Evolutionary conservation across 2,113 vertebrate genomes (phyloP).

Genomic region (Nycticebus coucang): DNA sequence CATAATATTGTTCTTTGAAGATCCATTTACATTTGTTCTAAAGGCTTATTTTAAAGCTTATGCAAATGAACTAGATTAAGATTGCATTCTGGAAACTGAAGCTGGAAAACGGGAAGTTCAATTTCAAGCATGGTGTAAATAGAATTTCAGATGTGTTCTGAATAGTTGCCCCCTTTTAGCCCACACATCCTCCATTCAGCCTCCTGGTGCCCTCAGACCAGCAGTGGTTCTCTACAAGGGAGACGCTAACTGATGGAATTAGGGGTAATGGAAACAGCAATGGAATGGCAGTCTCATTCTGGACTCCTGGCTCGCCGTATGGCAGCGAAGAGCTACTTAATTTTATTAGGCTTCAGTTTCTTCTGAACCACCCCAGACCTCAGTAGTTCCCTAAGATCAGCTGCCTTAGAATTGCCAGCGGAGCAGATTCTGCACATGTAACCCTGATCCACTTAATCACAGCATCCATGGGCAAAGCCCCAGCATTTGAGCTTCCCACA

Average conservation of each 20-base stretch:
- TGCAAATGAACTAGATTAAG: slow-evolving; percentile 81
- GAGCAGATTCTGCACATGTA: not conserved
- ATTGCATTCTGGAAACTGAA: slow-evolving; percentile 77
- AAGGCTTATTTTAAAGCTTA: slow-evolving; percentile 83
- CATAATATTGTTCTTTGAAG: slow-evolving; percentile 83
- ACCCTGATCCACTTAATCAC: not conserved
- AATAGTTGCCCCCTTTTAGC: slow-evolving; percentile 52
- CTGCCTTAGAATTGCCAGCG: not conserved
- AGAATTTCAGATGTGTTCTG: slow-evolving; percentile 69
- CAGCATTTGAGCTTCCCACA: not conserved
- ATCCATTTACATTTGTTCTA: slow-evolving; percentile 83
- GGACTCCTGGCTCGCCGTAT: not conserved
- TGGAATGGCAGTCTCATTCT: not conserved
- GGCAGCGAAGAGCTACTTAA: not conserved
- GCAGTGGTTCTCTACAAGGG: not conserved
- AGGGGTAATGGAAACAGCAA: not conserved
- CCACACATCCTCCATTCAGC: slow-evolving; percentile 13
- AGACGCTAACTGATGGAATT: not conserved
- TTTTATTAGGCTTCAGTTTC: not conserved
- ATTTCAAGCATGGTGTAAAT: slow-evolving; percentile 71
- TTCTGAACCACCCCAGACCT: not conserved
- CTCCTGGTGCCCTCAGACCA: not conserved
- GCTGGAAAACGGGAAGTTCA: slow-evolving; percentile 71
- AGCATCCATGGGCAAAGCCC: not conserved
- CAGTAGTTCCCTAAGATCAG: not conserved